phyloP scores from a whole-genome alignment of 2,888 invertebrate species.

The Netelia fuscicornis region DNA sequence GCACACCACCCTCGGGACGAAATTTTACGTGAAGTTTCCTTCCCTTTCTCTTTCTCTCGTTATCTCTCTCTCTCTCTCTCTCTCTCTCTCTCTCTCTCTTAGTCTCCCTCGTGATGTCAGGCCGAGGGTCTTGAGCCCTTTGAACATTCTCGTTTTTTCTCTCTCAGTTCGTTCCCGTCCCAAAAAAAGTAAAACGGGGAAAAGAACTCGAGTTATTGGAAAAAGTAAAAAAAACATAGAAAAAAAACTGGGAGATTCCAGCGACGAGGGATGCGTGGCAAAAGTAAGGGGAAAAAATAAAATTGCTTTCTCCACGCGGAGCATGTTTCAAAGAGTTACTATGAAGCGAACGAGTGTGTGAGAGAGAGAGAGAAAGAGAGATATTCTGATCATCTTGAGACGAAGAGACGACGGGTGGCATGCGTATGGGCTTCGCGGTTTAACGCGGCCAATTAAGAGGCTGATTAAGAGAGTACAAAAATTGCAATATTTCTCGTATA shows the following conservation, averaged over 20 bases:
- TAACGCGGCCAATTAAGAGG: constrained; percentile 59
- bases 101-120: constrained; percentile 38
- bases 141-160: constrained; percentile 10
- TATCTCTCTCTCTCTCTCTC: constrained; percentile 30
- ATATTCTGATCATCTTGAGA: constrained; percentile 44
- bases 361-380: constrained; percentile 41
- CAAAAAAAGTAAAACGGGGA: constrained; percentile 13
- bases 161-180: not conserved
- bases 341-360: not conserved
- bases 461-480: constrained; percentile 54
- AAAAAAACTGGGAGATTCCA: constrained; percentile 16
- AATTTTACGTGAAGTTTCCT: constrained; percentile 31
- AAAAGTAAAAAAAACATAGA: constrained; percentile 24
- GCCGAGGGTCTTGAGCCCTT: constrained; percentile 19
- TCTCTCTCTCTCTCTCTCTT: constrained; percentile 5
- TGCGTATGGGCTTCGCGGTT: constrained; percentile 51
- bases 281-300: constrained; percentile 52
- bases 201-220: constrained; percentile 26
- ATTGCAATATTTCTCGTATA: constrained; percentile 16
- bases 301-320: constrained; percentile 15
- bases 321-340: not conserved
- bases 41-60: constrained; percentile 29
- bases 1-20: constrained; percentile 38
- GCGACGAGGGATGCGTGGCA: constrained; percentile 17
- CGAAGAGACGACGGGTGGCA: constrained; percentile 19